A percentile compares a stretch with the other conserved stretches of the same genome.
phyloP scores from a whole-genome alignment of 2,797 vertebrate genomes.

The Chromis chromis region DNA sequence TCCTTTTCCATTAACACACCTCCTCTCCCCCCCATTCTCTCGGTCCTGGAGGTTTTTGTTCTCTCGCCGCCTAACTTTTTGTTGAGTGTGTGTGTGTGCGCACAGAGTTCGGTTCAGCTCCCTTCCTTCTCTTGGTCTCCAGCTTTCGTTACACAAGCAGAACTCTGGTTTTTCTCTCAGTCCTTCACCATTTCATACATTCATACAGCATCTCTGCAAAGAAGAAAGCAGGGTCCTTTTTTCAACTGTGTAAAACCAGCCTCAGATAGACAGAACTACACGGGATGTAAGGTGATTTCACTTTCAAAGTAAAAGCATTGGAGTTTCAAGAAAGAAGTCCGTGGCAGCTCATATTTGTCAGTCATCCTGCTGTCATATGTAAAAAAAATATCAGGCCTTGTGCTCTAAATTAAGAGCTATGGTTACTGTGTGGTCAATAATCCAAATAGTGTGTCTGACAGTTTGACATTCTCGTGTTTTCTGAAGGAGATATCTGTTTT shows the following conservation, averaged over 20 bases:
- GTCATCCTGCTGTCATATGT: neutral
- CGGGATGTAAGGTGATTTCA: constrained; percentile 37
- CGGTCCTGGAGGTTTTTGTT: constrained; percentile 70
- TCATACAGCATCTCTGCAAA: constrained; percentile 57
- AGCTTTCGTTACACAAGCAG: constrained; percentile 20
- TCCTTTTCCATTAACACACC: constrained; percentile 65
- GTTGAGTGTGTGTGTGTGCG: constrained; percentile 14
- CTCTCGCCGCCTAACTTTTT: constrained; percentile 68
- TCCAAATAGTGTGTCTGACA: neutral
- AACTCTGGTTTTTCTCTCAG: constrained; percentile 3
- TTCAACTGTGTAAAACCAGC: constrained; percentile 49
- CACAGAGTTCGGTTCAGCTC: constrained; percentile 25
- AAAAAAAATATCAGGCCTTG: neutral
- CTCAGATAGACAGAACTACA: constrained; percentile 28
- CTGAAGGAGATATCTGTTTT: too few relatives aligned
- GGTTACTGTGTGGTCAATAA: neutral
- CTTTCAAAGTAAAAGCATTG: constrained; percentile 74
- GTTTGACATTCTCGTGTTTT: neutral
- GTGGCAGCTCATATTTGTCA: too few relatives aligned
- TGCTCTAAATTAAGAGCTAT: neutral
- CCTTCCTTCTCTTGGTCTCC: constrained; percentile 22
- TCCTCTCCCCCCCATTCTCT: constrained; percentile 44
- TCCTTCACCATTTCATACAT: constrained; percentile 42
- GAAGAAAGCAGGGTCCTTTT: constrained; percentile 52
- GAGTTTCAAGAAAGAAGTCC: neutral